phyloP scores from a whole-genome alignment of 2,797 vertebrate species.

The Acanthurus leucopareius region DNA sequence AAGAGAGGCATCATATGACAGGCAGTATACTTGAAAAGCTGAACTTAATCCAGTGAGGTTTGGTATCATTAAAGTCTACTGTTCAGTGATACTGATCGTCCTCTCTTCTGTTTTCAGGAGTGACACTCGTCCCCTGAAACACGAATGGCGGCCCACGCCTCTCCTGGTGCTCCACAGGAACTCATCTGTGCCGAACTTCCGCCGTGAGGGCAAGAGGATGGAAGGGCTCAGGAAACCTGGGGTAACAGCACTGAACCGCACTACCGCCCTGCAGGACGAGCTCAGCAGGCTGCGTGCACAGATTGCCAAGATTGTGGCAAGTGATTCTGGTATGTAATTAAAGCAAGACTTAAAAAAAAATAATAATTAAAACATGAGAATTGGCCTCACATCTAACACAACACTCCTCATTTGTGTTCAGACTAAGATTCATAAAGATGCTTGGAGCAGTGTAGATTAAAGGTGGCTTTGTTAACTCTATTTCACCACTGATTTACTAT shows the following conservation, averaged over 20 bases:
- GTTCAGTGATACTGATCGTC: not conserved
- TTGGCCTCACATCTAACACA: not conserved
- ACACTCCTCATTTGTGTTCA: not conserved
- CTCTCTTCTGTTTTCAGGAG: conserved; percentile 83
- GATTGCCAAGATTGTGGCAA: conserved; percentile 95
- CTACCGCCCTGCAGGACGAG: conserved; percentile 96
- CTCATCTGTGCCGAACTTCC: conserved; percentile 97
- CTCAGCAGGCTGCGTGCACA: conserved; percentile 94
- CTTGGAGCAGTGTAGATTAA: not conserved
- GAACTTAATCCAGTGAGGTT: not conserved
- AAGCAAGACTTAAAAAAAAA: too few relatives aligned
- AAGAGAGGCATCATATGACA: not conserved
- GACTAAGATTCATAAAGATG: not conserved
- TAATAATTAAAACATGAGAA: not conserved
- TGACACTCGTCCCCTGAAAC: conserved; percentile 93
- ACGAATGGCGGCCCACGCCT: conserved; percentile 97
- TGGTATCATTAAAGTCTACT: not conserved
- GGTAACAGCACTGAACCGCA: conserved; percentile 93
- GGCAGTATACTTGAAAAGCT: not conserved
- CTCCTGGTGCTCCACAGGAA: conserved; percentile 97
- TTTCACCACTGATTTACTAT: conserved; percentile 7
- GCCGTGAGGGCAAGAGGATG: conserved; percentile 94
- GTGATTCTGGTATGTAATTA: conserved; percentile 86
- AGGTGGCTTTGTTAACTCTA: not conserved
- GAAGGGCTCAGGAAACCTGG: conserved; percentile 94